Base-by-base conservation (phyloP, 2,797 vertebrate species). In the Merluccius polli region DNA sequence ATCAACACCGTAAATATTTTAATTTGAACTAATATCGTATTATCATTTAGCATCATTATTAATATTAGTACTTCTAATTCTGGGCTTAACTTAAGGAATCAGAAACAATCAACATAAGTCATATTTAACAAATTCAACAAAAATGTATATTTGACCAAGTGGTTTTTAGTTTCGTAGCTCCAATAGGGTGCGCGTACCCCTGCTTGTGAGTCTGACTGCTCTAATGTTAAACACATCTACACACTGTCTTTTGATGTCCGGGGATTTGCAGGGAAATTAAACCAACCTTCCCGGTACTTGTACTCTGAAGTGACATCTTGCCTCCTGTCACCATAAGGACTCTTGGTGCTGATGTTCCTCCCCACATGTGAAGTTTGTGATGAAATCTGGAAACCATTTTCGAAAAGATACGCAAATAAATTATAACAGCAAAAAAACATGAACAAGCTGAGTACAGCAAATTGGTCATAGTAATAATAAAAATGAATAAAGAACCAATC, bases 211-310 rank as follows among this genome's bases (percentile, higher is more conserved):
- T n/a, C 18, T 33, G 6, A 33, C n/a, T 71, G 16, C 31, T 16
- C 32, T 33, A 16, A 35, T 10, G 70, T n/a, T 33, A 31, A 33
- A 71, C 15, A 10, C 70, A 11, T 9, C 18, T 21, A 21, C 16
- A 36, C 35, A 27, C 71, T 29, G 11, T 44, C 21, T 12, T 33
- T 71, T 35, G 21, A 38, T 70, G 32, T 70, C 69, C 27, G 24
- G 11, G 1, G 11, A 30, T 7, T 15, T 68, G 63, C 63, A 2
- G n/a, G n/a, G 2, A 70, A 70, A n/a, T 4, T 13, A n/a, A 76
- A 73, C 82, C 75, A 4, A 99, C 98, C 96, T 93, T 99, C 98
- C 73, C 92, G 90, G 63, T 96, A 94, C 89, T 99, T 99, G 87
- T 99, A 99, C 16, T 93, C 86, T 0, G 80, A 78, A 0, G 98